phyloP scores from a whole-genome alignment of 2,888 invertebrate genomes.

The Melinaea marsaeus region DNA sequence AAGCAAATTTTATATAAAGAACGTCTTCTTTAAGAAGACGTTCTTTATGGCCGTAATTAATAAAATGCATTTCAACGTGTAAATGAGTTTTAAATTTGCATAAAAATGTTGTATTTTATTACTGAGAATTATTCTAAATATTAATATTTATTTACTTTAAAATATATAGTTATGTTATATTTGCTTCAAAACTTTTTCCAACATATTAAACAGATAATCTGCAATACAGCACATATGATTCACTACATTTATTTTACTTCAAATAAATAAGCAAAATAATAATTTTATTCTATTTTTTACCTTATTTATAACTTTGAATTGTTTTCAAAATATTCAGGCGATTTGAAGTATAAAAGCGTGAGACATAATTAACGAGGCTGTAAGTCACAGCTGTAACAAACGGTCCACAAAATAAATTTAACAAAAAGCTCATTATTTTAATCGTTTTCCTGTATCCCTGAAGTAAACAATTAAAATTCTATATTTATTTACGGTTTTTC shows the following conservation, averaged over 20 bases:
- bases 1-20: slow-evolving; percentile 20
- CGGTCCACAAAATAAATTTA: slow-evolving; percentile 13
- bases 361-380: slow-evolving; percentile 9
- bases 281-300: too few relatives aligned
- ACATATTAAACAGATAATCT: too few relatives aligned
- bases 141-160: too few relatives aligned
- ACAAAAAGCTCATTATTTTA: slow-evolving; percentile 4
- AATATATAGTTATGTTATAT: too few relatives aligned
- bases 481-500: neutral
- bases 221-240: too few relatives aligned
- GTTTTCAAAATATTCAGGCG: slow-evolving; percentile 11
- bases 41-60: slow-evolving; percentile 19
- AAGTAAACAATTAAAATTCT: neutral
- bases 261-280: too few relatives aligned
- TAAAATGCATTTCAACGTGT: slow-evolving; percentile 12
- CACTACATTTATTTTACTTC: too few relatives aligned
- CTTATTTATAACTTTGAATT: too few relatives aligned
- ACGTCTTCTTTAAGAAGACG: slow-evolving; percentile 14
- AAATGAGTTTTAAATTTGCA: neutral
- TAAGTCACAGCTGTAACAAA: slow-evolving; percentile 19
- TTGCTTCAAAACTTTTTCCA: too few relatives aligned
- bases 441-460: neutral
- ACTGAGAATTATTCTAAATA: too few relatives aligned
- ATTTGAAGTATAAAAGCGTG: slow-evolving; percentile 7
- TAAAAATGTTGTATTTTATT: too few relatives aligned